Base-by-base conservation (phyloP, 2,797 vertebrate species). In the Peromyscus aztecus region DNA sequence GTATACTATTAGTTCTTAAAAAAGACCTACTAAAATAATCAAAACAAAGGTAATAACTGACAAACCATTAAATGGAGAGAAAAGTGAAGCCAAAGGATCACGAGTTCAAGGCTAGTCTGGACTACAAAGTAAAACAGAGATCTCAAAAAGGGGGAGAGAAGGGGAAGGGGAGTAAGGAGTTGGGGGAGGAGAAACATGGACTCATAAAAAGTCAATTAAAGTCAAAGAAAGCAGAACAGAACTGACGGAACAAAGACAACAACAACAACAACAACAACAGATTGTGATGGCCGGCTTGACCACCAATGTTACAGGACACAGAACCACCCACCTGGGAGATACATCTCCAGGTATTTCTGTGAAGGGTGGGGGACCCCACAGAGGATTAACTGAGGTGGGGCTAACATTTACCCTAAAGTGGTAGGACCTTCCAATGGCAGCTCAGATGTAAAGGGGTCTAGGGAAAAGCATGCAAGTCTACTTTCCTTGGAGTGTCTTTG, bases 21-120 rank as follows among this genome's bases (percentile, higher is more conserved):
- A 82, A 81, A 80, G 89, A 86, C 16, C 29, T 31, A 90, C 2
- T 59, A 93, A 73, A 75, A 92, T 40, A 92, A 83, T 8, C 4
- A 84, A 94, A 83, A 90, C 73, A 90, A 90, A 94, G n/a, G 59
- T 75, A 86, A 95, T 4, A 78, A 31, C 34, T 63, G 76, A 59
- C 4, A 89, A 46, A 12, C n/a, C 49, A 91, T 24, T 65, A 95
- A 61, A 81, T 34, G 29, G 6, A 84, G 24, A 85, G n/a, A 93
- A 65, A 84, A 61, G 37, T 40, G 23, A 59, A 78, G 13, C 57
- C 24, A 83, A 61, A 37, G 23, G 27, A 57, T 37, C 17, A 21
- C 19, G 11, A 81, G 23, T 27, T 82, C 11, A 82, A 82, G 80
- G 52, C n/a, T 27, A 82, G 23, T 13, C 80, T 59, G 55, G 55